These are phyloP conservation scores for Sinocyclocheilus anophthalmus DNA, from an alignment of 2,113 vertebrate species.

Conservation along the genomic window DNA sequence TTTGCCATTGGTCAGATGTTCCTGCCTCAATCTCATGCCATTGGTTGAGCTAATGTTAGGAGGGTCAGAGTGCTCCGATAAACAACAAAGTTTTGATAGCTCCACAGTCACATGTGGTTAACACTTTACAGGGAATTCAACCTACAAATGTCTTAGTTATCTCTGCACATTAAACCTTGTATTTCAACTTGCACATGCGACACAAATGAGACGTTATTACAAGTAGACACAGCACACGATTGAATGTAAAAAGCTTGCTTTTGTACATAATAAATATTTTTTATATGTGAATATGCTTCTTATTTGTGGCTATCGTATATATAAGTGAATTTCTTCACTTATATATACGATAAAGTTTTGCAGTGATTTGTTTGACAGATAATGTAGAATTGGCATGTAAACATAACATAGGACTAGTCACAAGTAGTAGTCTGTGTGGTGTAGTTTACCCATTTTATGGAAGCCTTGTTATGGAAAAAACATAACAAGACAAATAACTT, in stretches of 20 bases:
- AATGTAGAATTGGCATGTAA: not conserved
- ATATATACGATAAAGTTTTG: not conserved
- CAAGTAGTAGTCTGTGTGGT: not conserved
- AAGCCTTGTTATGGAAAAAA: not conserved
- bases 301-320: not conserved
- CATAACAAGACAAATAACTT: not conserved
- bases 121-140: not conserved
- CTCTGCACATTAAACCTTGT: not conserved
- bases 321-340: not conserved
- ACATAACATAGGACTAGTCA: not conserved
- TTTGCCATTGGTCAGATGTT: constrained; percentile 4
- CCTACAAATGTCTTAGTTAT: not conserved
- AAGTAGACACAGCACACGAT: too few species aligned
- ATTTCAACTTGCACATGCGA: not conserved
- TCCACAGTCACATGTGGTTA: not conserved
- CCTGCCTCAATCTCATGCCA: not conserved
- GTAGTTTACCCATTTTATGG: not conserved
- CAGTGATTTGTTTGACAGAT: not conserved
- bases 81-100: not conserved
- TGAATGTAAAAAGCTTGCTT: not conserved
- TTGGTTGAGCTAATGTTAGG: not conserved
- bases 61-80: not conserved
- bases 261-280: constrained; percentile 19
- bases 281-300: constrained; percentile 5
- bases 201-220: not conserved